Evolutionary conservation across 23 tunicate genomes (phyloP).

Genomic region (Trididemnum nubilum): DNA sequence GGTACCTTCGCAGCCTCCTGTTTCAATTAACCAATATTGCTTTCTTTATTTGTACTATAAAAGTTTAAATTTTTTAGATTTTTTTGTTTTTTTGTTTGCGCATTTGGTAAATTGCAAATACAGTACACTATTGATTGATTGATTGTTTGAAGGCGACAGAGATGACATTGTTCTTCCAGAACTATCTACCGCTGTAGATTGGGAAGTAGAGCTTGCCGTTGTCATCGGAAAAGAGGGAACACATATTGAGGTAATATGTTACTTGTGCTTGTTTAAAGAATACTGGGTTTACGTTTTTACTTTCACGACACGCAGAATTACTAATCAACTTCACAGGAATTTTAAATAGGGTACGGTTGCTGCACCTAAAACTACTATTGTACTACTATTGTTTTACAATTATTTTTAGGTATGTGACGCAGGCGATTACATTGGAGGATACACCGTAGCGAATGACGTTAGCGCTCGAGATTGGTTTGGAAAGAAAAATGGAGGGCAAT

Average conservation of each 20-base stretch:
- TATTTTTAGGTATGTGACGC: constrained; percentile 65
- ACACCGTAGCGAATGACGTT: constrained; percentile 95
- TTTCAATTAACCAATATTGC: too few species aligned
- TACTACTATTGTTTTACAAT: too few species aligned
- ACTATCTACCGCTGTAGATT: constrained; percentile 41
- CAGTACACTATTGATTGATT: neutral
- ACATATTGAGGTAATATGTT: constrained; percentile 25
- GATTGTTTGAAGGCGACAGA: constrained; percentile 24
- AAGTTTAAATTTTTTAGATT: too few species aligned
- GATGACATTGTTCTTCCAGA: constrained; percentile 52
- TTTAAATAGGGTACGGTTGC: too few species aligned
- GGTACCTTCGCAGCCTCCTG: too few species aligned
- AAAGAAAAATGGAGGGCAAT: constrained; percentile 83
- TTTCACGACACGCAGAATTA: too few species aligned
- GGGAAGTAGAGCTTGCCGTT: constrained; percentile 70
- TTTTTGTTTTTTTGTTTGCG: too few species aligned
- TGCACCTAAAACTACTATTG: too few species aligned
- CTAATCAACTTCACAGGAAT: too few species aligned
- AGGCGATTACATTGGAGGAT: constrained; percentile 87
- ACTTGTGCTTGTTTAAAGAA: neutral
- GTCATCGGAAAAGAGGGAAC: constrained; percentile 62
- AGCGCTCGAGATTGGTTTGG: constrained; percentile 93
- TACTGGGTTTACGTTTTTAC: too few species aligned
- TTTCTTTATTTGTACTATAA: too few species aligned
- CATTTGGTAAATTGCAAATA: too few species aligned